Base-by-base conservation (phyloP, 2,888 invertebrate genomes). In the Chrysolina haemoptera region DNA sequence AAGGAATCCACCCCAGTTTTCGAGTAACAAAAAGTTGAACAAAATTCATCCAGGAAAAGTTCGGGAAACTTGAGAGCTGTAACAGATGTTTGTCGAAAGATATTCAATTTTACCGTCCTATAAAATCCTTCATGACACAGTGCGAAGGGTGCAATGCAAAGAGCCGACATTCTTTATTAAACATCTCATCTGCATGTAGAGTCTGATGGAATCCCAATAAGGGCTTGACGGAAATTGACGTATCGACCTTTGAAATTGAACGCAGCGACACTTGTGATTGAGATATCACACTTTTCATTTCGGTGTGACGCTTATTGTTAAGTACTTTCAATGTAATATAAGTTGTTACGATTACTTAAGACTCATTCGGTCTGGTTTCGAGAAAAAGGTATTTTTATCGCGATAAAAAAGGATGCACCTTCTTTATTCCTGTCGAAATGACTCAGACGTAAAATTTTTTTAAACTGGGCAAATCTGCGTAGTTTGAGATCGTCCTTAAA, bases 101-200 rank as follows among this genome's bases (percentile, higher is more conserved):
- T 20, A 53, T 53, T 53, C 53, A 53, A 53, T 53, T 53, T 53
- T 18, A 53, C 53, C 53, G 53, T 20, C 20, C 53, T 53, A 53
- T 53, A 20, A 53, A 53, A 53, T 53, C 53, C 53, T 53, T 53
- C 53, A 53, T 53, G 53, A 53, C 53, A 53, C 20, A 53, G 53
- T 11, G 53, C 53, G 20, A 53, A 53, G 53, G 53, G 53, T 53
- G 53, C 53, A 53, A 20, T 53, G 53, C 20, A 41, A 68, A 4
- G 62, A 71, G 65, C 66, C 75, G 73, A 73, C 77, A 66, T 76
- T 80, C 79, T 84, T 83, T 84, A 84, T 83, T 84, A 84, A 84
- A 83, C 84, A 83, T 82, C 82, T 83, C 82, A 84, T 83, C 84
- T 84, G 80, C 84, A 82, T 82, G 80, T 81, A 78, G 80, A 79